Evolutionary conservation across 2,113 vertebrate genomes (phyloP), one percentile per base, ranked within the genome.

Genomic region (Coptodon rendalli): DNA sequence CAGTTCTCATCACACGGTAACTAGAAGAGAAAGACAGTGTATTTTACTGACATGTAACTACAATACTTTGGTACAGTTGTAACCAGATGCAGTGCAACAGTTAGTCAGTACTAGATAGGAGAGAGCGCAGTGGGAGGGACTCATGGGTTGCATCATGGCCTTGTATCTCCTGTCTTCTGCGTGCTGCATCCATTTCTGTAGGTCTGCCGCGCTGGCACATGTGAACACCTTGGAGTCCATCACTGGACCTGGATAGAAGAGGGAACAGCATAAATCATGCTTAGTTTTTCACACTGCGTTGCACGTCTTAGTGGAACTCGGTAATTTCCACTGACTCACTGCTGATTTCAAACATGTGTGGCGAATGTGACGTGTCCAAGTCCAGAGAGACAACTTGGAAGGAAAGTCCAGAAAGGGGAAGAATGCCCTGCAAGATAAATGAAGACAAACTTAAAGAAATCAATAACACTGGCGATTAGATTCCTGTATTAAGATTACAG

Each of bases 331-430:
- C 40, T 43, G 79, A 94, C 94, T 97, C 91, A 98, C 97, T 95
- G 45, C 94, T 96, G 84, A 97, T 96, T 94, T 97, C 95, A 91
- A 97, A 97, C 53, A 94, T 94, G 92, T 95, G 88, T 16, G 84
- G 81, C 16, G 90, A 76, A n/a, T 90, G 89, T 40, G 91, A 89
- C 7, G 22, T 6, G 17, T 88, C 86, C n/a, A 78, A 50, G 11
- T 95, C 95, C 82, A 91, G 80, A 3, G 82, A 84, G 34, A 92
- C 61, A 5, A 88, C 36, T 61, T 76, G 91, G 43, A 96, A 94
- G 6, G 82, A 93, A 80, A 97, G 94, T 89, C 96, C 97, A 57
- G 97, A 97, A 5, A 98, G 94, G 7, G 97, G 97, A 82, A 97
- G 96, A 80, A 97, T 91, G 13, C 97, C 97, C 97, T 98, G 95